Conservation (phyloP, 2,113 vertebrate genomes). For the Opisthocomus hoazin region DNA sequence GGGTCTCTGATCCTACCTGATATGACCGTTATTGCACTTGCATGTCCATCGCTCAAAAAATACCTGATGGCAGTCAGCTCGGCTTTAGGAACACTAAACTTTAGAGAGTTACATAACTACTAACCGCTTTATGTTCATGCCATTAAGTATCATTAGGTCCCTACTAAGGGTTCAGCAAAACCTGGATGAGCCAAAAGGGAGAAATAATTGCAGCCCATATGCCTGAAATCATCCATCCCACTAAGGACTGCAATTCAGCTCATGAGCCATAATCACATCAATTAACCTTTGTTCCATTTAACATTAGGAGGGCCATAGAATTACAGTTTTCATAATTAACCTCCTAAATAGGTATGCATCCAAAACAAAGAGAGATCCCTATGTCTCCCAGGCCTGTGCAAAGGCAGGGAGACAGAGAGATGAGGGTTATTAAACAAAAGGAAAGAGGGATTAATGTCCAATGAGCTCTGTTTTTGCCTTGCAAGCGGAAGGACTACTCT, state of each 20-base stretch:
- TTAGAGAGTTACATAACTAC: neutral
- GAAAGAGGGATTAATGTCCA: neutral
- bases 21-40: neutral
- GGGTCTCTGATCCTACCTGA: neutral
- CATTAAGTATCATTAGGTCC: conserved; percentile 38
- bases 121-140: neutral
- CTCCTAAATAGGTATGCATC: conserved; percentile 19
- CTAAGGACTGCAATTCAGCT: conserved; percentile 39
- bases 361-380: conserved; percentile 14
- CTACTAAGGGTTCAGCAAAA: conserved; percentile 33
- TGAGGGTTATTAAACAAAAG: neutral
- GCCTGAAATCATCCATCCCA: conserved; percentile 43
- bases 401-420: neutral
- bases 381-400: neutral
- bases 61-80: neutral
- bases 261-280: conserved; percentile 40
- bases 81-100: neutral
- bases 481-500: neutral
- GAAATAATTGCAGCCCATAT: conserved; percentile 43
- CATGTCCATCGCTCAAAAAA: neutral
- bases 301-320: conserved; percentile 29
- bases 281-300: conserved; percentile 57
- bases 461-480: neutral
- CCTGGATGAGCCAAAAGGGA: conserved; percentile 7
- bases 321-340: conserved; percentile 50